Evolutionary conservation across 1,140 invertebrate genomes (phyloP).

Genomic region (Scaptodrosophila lebanonensis): DNA sequence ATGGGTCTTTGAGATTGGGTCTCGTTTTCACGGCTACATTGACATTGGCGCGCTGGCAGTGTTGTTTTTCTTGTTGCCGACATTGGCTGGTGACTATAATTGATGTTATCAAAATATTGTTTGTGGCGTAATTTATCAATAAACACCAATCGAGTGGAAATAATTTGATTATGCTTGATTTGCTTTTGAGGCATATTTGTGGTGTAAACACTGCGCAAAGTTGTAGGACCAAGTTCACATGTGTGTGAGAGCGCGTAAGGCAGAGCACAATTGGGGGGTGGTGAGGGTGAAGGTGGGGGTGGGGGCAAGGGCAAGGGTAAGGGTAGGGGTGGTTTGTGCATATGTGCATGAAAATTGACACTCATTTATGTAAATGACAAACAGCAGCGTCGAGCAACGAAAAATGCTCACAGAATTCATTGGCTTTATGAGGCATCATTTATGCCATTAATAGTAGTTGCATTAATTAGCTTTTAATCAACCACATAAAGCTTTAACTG

Average conservation of each 20-base stretch:
- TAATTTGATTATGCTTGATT: constrained; percentile 77
- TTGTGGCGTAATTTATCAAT: constrained; percentile 77
- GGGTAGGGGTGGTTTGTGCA: too few species aligned
- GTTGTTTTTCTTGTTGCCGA: constrained; percentile 36
- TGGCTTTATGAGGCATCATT: constrained; percentile 51
- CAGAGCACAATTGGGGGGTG: too few species aligned
- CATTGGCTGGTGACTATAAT: constrained; percentile 75
- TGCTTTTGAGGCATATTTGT: constrained; percentile 74
- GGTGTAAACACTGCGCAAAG: constrained; percentile 59
- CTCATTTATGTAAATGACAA: constrained; percentile 27
- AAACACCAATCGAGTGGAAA: constrained; percentile 76
- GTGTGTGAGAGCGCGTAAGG: too few species aligned
- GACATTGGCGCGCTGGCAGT: constrained; percentile 1
- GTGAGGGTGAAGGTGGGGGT: too few species aligned
- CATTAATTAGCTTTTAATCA: constrained; percentile 68
- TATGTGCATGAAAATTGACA: constrained; percentile 6
- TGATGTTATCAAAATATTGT: constrained; percentile 77
- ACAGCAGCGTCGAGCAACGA: constrained; percentile 2
- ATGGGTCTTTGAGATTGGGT: background rate
- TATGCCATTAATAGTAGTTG: constrained; percentile 47
- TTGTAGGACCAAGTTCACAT: too few species aligned
- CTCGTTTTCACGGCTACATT: background rate
- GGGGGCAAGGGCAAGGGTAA: too few species aligned
- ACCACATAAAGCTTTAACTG: constrained; percentile 26
- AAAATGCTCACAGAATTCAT: constrained; percentile 11